A percentile compares a stretch with the other conserved stretches of the same genome.
Conservation (phyloP, 2,113 vertebrate species). For the Mionectes macconnelli region DNA sequence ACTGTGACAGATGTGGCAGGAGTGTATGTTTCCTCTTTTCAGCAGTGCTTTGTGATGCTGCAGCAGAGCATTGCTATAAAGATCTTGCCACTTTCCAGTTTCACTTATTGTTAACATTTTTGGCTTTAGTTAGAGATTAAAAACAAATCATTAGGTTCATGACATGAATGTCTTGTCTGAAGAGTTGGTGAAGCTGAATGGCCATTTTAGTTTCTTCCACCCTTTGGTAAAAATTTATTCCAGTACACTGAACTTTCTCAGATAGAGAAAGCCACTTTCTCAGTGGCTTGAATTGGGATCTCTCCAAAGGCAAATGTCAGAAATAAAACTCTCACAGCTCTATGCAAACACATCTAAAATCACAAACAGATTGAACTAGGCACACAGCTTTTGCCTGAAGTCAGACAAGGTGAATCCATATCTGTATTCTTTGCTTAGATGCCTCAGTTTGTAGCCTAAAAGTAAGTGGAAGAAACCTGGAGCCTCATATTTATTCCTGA, state of each 20-base stretch:
- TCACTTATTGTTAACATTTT: not conserved
- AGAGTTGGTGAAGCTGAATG: not conserved
- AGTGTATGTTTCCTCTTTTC: not conserved
- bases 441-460: not conserved
- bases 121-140: not conserved
- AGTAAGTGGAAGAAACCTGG: not conserved
- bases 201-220: not conserved
- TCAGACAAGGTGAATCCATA: not conserved
- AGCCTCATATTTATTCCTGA: not conserved
- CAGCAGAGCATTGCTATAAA: not conserved
- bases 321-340: not conserved
- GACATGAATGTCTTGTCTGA: not conserved
- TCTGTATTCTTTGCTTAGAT: not conserved
- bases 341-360: not conserved
- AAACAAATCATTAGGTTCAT: not conserved
- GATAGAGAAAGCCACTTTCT: too few relatives aligned
- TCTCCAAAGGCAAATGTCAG: not conserved
- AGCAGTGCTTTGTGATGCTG: not conserved
- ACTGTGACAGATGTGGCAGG: not conserved
- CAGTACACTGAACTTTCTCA: not conserved
- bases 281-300: not conserved
- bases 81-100: not conserved
- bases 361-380: not conserved
- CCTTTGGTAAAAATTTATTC: conserved; percentile 3
- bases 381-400: not conserved